Evolutionary conservation across 2,888 invertebrate genomes (phyloP).

Genomic region (Neoascia interrupta): DNA sequence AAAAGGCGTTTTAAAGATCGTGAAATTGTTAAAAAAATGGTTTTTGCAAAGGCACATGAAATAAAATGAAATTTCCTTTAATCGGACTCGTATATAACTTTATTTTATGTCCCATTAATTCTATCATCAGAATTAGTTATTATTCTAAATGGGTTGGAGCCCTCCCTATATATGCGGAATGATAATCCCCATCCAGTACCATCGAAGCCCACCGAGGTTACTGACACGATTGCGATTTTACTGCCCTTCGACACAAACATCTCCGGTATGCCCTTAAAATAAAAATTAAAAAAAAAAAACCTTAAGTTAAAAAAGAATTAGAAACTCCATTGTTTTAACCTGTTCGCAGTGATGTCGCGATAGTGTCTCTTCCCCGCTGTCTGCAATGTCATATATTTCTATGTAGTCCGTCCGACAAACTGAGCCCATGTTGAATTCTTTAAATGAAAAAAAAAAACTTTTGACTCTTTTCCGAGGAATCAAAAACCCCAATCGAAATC

Average conservation of each 20-base stretch:
- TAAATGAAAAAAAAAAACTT: constrained; percentile 72
- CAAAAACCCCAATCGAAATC: constrained; percentile 9
- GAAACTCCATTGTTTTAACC: constrained; percentile 14
- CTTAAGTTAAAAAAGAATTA: not conserved
- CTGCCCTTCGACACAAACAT: constrained; percentile 81
- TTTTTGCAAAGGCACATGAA: too few species aligned
- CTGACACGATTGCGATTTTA: constrained; percentile 78
- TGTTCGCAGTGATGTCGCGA: constrained; percentile 79
- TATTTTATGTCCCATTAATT: too few species aligned
- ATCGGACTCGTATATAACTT: too few species aligned
- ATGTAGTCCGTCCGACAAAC: constrained; percentile 84
- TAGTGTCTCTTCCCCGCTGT: constrained; percentile 73
- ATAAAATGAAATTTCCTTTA: too few species aligned
- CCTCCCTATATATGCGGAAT: not conserved
- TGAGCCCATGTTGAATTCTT: constrained; percentile 84
- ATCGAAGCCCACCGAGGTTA: constrained; percentile 84
- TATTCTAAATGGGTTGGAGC: too few species aligned
- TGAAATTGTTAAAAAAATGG: too few species aligned
- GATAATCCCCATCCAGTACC: constrained; percentile 84
- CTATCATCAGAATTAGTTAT: too few species aligned
- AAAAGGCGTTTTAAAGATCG: too few species aligned
- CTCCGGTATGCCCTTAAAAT: constrained; percentile 81
- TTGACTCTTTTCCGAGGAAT: not conserved
- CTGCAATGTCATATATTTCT: constrained; percentile 82
- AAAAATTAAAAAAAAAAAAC: not conserved